Percentiles rank a stretch among this genome's conserved stretches.
These are phyloP conservation scores for Eurypyga helias DNA, from an alignment of 2,113 vertebrate genomes.

Conservation along the genomic window DNA sequence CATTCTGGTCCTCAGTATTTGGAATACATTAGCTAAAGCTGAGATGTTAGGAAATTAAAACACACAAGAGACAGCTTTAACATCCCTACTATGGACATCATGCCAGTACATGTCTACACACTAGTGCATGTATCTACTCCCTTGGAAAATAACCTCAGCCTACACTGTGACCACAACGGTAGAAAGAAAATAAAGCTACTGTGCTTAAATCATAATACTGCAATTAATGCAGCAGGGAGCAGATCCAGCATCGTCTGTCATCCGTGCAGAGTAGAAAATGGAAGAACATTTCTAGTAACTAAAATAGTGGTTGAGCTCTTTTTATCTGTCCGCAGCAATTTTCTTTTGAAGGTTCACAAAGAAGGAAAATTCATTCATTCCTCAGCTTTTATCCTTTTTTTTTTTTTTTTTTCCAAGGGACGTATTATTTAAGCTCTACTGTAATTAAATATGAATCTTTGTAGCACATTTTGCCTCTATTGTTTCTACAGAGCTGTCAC, in stretches of 20 bases:
- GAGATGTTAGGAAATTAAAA: background rate
- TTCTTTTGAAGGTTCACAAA: background rate
- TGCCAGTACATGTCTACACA: background rate
- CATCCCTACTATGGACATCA: background rate
- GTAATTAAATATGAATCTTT: background rate
- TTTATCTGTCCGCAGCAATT: background rate
- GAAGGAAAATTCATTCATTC: background rate
- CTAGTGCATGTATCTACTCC: background rate
- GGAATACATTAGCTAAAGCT: background rate
- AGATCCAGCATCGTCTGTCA: constrained; percentile 5
- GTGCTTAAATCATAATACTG: background rate
- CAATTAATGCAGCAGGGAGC: constrained; percentile 2
- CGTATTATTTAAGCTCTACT: background rate
- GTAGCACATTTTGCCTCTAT: background rate
- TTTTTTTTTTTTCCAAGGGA: background rate
- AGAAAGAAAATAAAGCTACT: constrained; percentile 1
- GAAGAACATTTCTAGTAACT: background rate
- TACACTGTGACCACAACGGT: background rate
- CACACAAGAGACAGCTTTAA: background rate
- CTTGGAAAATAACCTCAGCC: background rate
- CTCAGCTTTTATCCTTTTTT: background rate
- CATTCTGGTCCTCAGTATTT: background rate
- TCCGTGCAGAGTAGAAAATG: background rate
- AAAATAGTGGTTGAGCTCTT: background rate
- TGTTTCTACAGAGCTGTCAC: background rate